Percentiles rank a stretch among this genome's conserved stretches.
Conservation (phyloP, 2,113 vertebrate species). For the Tychaedon coryphoeus region DNA sequence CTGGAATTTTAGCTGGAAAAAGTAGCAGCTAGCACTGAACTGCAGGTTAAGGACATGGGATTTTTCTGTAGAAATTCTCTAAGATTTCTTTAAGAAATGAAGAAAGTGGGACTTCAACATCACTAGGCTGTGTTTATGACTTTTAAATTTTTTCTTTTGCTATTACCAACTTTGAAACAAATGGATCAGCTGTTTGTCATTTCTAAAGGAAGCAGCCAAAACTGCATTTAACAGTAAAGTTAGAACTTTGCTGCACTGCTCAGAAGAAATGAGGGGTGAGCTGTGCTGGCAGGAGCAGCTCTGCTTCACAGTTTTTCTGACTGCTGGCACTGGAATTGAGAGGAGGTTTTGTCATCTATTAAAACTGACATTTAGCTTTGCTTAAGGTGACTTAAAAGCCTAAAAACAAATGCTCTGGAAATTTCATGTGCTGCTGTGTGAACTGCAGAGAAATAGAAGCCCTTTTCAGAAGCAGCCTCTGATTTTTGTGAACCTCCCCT, state of each 20-base stretch:
- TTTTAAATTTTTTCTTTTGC: not conserved
- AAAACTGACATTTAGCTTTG: slow-evolving; percentile 42
- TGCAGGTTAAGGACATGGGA: not conserved
- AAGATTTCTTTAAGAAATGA: not conserved
- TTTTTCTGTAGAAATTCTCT: not conserved
- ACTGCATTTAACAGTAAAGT: not conserved
- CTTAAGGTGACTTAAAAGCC: slow-evolving; percentile 22
- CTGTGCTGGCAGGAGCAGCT: not conserved
- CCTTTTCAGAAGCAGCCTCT: not conserved
- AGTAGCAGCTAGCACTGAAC: not conserved
- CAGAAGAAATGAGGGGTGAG: not conserved
- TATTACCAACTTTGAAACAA: not conserved
- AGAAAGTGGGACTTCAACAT: not conserved
- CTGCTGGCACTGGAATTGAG: not conserved
- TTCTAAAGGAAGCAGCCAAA: not conserved
- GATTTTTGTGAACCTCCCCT: not conserved
- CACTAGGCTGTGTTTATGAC: not conserved
- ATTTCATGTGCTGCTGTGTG: not conserved
- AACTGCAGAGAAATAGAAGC: not conserved
- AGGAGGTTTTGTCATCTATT: not conserved
- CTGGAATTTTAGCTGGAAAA: not conserved
- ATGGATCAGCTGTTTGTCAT: not conserved
- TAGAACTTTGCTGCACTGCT: not conserved
- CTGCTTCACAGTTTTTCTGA: not conserved
- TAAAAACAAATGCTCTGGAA: slow-evolving; percentile 8